These are phyloP conservation scores for Helicoverpa assulta DNA, from an alignment of 2,888 invertebrate species.

Conservation along the genomic window DNA sequence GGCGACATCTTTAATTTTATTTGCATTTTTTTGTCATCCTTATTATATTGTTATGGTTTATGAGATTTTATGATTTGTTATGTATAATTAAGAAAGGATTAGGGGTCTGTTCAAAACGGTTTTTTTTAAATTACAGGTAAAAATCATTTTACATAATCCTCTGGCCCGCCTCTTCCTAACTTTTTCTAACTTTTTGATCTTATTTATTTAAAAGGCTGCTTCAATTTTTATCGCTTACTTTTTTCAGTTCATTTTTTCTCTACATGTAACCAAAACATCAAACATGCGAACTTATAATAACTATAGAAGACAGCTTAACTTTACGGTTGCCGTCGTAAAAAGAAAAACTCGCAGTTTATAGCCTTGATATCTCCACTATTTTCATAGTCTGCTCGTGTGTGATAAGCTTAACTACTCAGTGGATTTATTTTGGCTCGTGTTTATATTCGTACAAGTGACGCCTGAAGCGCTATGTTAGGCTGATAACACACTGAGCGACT, in stretches of 20 bases:
- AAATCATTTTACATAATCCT: no score
- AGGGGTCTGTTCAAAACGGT: no score
- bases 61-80: conserved; percentile 21
- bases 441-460: conserved; percentile 36
- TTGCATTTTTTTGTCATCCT: conserved; percentile 52
- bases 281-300: conserved; percentile 26
- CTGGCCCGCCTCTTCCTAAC: no score
- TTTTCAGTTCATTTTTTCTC: not conserved
- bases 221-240: no score
- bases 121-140: no score
- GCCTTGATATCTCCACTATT: conserved; percentile 55
- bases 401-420: conserved; percentile 57
- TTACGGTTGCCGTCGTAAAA: conserved; percentile 55
- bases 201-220: no score
- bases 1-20: conserved; percentile 61
- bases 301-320: conserved; percentile 30
- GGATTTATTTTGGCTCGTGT: conserved; percentile 52
- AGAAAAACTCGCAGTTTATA: conserved; percentile 55
- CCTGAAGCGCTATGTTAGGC: conserved; percentile 34
- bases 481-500: conserved; percentile 32
- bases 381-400: conserved; percentile 53
- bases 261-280: not conserved
- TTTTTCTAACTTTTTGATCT: no score
- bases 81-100: not conserved
- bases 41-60: conserved; percentile 48